These are phyloP conservation scores for Perdita meconis DNA, from an alignment of 2,888 invertebrate genomes.

Conservation along the genomic window DNA sequence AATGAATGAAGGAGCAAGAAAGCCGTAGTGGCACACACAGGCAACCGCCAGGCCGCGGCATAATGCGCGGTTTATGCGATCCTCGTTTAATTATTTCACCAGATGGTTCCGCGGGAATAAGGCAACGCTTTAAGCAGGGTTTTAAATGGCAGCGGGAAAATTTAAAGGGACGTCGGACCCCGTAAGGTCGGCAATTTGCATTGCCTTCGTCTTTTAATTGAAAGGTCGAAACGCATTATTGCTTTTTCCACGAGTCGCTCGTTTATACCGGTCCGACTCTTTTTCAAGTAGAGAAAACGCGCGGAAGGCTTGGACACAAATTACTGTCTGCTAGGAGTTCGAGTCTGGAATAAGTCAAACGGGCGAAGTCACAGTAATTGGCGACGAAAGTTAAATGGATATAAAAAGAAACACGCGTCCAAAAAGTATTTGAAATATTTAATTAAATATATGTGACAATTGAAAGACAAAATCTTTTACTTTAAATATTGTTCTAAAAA, in stretches of 20 bases:
- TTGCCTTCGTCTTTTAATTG: conserved; percentile 66
- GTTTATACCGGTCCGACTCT: conserved; percentile 40
- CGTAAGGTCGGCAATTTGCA: conserved; percentile 51
- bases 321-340: neutral
- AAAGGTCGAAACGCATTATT: conserved; percentile 61
- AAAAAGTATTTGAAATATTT: too few species aligned
- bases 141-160: conserved; percentile 62
- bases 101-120: conserved; percentile 64
- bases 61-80: conserved; percentile 62
- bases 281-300: conserved; percentile 4
- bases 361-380: neutral
- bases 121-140: conserved; percentile 64
- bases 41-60: conserved; percentile 39
- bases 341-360: neutral
- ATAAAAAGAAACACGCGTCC: too few species aligned
- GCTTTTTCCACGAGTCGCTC: conserved; percentile 20
- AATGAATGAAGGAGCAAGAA: conserved; percentile 44
- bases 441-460: too few species aligned
- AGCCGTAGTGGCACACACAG: conserved; percentile 6
- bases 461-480: too few species aligned
- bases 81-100: conserved; percentile 71
- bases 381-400: neutral
- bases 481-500: too few species aligned
- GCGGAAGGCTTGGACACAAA: conserved; percentile 16
- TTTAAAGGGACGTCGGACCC: conserved; percentile 57